Percentiles rank a stretch among this genome's conserved stretches.
Evolutionary conservation across 2,113 vertebrate species (phyloP).

Genomic region (Aptenodytes forsteri): DNA sequence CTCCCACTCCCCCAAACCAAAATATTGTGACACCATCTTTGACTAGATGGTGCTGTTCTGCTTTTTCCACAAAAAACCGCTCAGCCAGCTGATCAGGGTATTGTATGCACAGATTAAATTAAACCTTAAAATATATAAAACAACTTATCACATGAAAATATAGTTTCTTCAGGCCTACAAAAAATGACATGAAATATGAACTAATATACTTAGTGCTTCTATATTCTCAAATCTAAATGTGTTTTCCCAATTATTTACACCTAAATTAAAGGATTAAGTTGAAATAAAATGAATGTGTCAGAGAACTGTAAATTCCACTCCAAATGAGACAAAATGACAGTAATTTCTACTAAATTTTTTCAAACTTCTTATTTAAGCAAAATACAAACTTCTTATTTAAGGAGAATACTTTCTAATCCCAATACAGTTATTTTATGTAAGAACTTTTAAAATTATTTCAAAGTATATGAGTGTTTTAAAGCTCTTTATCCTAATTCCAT

Average conservation of each 20-base stretch:
- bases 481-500: neutral
- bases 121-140: neutral
- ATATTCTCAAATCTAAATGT: neutral
- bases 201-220: neutral
- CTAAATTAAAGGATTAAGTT: neutral
- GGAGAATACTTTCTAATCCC: neutral
- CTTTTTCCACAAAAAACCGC: neutral
- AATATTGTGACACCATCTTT: neutral
- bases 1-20: neutral
- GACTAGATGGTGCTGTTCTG: neutral
- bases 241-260: neutral
- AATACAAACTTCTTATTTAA: slow-evolving; percentile 34
- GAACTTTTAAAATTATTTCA: neutral
- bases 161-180: neutral
- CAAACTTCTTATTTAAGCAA: slow-evolving; percentile 30
- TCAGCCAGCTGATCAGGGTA: neutral
- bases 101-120: neutral
- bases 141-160: neutral
- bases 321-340: neutral
- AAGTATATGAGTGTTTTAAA: neutral
- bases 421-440: neutral
- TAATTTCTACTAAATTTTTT: neutral
- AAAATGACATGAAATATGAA: neutral
- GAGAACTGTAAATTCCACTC: neutral
- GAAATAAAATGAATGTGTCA: neutral